Conservation (phyloP, 2,888 invertebrate species). For the Drosophila imparisetae region DNA sequence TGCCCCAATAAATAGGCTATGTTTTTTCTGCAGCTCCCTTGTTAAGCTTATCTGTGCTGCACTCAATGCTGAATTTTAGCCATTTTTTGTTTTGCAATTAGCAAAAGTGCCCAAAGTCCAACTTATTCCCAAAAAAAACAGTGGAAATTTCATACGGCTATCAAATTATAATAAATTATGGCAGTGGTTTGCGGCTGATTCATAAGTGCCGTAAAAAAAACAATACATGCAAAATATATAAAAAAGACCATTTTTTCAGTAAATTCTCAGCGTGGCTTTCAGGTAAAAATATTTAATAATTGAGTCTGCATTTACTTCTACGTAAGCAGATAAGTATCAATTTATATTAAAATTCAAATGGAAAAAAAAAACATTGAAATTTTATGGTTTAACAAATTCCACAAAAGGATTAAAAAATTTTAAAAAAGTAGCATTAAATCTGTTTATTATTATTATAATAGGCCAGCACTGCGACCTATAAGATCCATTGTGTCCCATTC, state of each 20-base stretch:
- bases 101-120: constrained; percentile 23
- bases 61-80: constrained; percentile 28
- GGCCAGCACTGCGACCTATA: no score
- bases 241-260: accelerated
- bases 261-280: background rate
- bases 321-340: background rate
- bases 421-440: background rate
- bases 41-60: constrained; percentile 32
- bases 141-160: constrained; percentile 18
- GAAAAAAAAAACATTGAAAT: background rate
- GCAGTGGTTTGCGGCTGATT: background rate
- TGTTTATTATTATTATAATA: no score
- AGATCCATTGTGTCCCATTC: no score
- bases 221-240: background rate
- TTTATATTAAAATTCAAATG: background rate
- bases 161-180: constrained; percentile 12
- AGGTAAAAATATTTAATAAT: background rate
- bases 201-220: background rate
- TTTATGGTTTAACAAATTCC: background rate
- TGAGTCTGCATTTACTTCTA: background rate
- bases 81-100: constrained; percentile 41
- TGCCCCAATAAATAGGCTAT: constrained; percentile 56
- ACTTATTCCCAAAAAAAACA: constrained; percentile 21
- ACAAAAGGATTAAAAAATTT: background rate
- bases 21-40: constrained; percentile 37